phyloP scores from a whole-genome alignment of 2,888 invertebrate species.

The Ennomos quercinarius region DNA sequence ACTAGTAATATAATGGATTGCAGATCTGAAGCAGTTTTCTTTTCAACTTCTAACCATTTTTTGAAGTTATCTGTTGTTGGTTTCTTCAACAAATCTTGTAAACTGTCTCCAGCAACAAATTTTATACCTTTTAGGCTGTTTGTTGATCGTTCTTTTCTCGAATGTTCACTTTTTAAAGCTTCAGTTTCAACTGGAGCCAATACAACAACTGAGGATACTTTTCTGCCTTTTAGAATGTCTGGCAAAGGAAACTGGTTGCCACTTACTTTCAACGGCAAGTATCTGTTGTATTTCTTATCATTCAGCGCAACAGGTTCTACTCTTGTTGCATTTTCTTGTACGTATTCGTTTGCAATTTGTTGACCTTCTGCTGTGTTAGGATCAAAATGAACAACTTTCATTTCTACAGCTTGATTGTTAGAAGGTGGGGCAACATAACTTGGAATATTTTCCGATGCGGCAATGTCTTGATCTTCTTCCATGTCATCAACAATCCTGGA shows the following conservation, averaged over 20 bases:
- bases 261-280: constrained; percentile 93
- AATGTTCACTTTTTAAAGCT: constrained; percentile 76
- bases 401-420: constrained; percentile 88
- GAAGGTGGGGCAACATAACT: constrained; percentile 65
- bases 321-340: constrained; percentile 89
- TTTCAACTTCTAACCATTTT: constrained; percentile 92
- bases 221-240: constrained; percentile 90
- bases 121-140: constrained; percentile 88
- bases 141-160: constrained; percentile 83
- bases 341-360: constrained; percentile 89
- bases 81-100: constrained; percentile 90
- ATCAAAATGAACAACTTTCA: constrained; percentile 94
- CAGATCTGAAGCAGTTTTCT: constrained; percentile 89
- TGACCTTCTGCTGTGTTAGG: constrained; percentile 90
- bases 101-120: constrained; percentile 90
- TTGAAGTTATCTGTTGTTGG: constrained; percentile 92
- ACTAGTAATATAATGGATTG: constrained; percentile 94
- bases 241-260: constrained; percentile 94
- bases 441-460: constrained; percentile 82
- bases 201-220: constrained; percentile 94
- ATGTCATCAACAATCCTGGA: constrained; percentile 78
- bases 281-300: constrained; percentile 92
- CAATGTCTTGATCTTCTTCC: constrained; percentile 83
- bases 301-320: constrained; percentile 91
- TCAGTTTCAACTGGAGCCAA: constrained; percentile 93